These are phyloP conservation scores for Paradisaea rubra DNA, from an alignment of 2,113 vertebrate species.

Conservation along the genomic window DNA sequence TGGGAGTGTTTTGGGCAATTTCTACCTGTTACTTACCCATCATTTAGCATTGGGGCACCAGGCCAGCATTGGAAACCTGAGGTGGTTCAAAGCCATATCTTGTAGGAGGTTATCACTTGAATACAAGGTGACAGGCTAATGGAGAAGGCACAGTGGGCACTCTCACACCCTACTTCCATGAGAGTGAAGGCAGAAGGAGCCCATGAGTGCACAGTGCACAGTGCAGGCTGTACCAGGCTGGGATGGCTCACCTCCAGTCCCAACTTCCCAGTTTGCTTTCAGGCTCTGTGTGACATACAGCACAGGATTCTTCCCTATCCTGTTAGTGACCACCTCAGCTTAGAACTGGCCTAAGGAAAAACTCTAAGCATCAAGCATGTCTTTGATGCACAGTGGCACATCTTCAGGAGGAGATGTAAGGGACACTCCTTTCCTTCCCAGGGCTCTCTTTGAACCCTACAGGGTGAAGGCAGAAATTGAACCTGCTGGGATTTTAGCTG, in stretches of 20 bases:
- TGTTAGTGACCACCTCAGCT: background rate
- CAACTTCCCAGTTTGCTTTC: background rate
- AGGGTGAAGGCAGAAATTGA: background rate
- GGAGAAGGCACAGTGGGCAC: background rate
- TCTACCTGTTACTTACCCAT: background rate
- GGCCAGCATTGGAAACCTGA: background rate
- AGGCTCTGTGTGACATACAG: background rate
- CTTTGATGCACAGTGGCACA: background rate
- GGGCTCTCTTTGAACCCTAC: background rate
- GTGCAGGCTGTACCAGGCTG: background rate
- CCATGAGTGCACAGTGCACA: rapidly evolving
- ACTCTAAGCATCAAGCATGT: background rate
- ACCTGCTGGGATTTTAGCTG: background rate
- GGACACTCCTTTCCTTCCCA: background rate
- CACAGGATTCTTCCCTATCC: background rate
- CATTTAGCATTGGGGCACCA: background rate
- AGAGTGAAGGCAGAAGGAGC: background rate
- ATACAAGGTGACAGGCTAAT: background rate
- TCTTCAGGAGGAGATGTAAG: background rate
- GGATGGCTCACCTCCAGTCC: background rate
- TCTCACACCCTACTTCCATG: background rate
- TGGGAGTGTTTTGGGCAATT: background rate
- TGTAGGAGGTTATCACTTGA: background rate
- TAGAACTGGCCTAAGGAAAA: background rate
- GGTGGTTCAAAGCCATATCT: background rate